Conservation (phyloP, 2,888 invertebrate species). For the Calephelis perditalis region DNA sequence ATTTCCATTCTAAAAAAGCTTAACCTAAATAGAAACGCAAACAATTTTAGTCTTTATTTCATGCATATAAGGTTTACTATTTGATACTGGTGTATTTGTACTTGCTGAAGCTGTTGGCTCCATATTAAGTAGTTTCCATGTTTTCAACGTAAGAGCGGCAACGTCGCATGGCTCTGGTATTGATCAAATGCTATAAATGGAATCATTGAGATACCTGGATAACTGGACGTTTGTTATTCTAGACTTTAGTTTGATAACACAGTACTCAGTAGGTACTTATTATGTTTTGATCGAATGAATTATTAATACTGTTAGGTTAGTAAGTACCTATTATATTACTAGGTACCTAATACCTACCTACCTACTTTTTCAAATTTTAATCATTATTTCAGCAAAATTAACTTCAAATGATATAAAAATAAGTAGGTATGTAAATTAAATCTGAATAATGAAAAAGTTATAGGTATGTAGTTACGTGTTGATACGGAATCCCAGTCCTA, state of each 20-base stretch:
- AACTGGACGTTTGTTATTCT: constrained; percentile 13
- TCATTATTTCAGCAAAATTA: too few relatives aligned
- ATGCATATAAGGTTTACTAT: background rate
- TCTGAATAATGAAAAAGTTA: too few relatives aligned
- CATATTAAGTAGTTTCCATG: constrained; percentile 28
- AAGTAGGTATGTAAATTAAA: too few relatives aligned
- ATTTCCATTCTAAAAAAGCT: constrained; percentile 3
- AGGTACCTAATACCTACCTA: too few relatives aligned
- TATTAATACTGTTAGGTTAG: too few relatives aligned
- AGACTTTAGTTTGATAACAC: background rate
- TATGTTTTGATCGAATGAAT: too few relatives aligned
- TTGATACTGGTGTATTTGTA: background rate
- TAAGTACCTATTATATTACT: too few relatives aligned
- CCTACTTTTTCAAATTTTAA: too few relatives aligned
- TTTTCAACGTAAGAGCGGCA: constrained; percentile 52
- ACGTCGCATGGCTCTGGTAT: constrained; percentile 47
- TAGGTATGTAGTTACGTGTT: too few relatives aligned
- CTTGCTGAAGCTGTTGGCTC: constrained; percentile 11
- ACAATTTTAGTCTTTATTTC: background rate
- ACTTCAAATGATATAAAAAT: too few relatives aligned
- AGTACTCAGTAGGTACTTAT: too few relatives aligned
- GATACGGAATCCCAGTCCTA: too few relatives aligned
- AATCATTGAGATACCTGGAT: constrained; percentile 36
- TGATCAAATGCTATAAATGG: constrained; percentile 57
- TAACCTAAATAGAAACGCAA: constrained; percentile 3